Evolutionary conservation across 2,113 vertebrate species (phyloP), one percentile per base, ranked within the genome.

Genomic region (Australoheros scitulus): DNA sequence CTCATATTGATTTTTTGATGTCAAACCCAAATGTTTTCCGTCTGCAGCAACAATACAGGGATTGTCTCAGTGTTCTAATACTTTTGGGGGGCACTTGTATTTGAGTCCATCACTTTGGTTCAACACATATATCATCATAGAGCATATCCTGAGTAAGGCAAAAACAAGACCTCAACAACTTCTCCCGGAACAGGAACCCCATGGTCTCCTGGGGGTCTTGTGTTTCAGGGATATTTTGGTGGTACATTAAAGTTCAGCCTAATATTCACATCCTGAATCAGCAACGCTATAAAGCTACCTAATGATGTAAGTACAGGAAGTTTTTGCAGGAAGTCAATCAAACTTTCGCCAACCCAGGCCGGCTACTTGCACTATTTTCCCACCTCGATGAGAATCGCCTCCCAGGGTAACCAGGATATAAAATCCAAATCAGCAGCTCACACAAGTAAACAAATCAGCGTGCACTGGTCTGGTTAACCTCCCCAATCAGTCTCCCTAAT

Each of bases 371-470:
- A 32, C 11, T 72, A n/a, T 72, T 72, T 72, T 11, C 43, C 17
- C 11, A 72, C 26, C 26, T 32, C 47, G 17, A 52, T 52, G 32
- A 55, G 18, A 72, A 72, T 72, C 13, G 11, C 55, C 26, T 3
- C 47, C 11, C n/a, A 9, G 68, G 47, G 47, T 72, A 72, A 72
- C 68, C 26, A 55, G 2, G 7, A 26, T 72, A 55, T 55, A 55
- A 72, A 72, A 72, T 55, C 68, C 4, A 55, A 32, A 55, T 55
- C 47, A n/a, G 47, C 65, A 50, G 41, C 43, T 72, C 47, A 32
- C 47, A 72, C 68, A 72, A 34, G 26, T 72, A 55, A 72, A 72
- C 68, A 72, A 72, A 72, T 55, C 68, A 72, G 47, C 68, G 55
- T 55, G 68, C 3, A 50, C 18, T 55, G 47, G 26, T 72, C 47